Evolutionary conservation across 2,113 vertebrate genomes (phyloP).

Genomic region (Chaetops frenatus): DNA sequence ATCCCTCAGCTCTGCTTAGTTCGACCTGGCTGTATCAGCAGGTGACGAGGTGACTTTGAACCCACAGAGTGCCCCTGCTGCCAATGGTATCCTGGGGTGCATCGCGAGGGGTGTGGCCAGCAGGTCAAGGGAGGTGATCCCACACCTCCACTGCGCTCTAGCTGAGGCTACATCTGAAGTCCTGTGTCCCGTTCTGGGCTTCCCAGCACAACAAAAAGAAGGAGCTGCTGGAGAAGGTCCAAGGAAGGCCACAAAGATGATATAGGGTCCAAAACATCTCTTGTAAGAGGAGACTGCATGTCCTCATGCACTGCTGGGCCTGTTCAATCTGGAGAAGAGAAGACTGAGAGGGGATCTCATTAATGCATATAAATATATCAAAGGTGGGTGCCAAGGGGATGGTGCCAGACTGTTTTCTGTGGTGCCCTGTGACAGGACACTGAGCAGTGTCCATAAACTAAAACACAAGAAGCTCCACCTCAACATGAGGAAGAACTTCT

Average conservation of each 20-base stretch:
- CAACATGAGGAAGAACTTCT: neutral
- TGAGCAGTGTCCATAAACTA: neutral
- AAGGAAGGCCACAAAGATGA: neutral
- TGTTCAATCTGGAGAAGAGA: neutral
- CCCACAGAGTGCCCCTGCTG: accelerated
- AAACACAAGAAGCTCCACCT: neutral
- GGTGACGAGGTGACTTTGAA: neutral
- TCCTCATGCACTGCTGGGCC: neutral
- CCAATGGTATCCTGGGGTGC: accelerated
- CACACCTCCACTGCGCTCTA: too few species aligned
- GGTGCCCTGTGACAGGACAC: neutral
- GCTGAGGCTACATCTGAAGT: neutral
- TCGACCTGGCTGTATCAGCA: neutral
- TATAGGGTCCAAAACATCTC: accelerated
- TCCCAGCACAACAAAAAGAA: neutral
- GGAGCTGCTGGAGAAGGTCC: neutral
- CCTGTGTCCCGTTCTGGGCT: neutral
- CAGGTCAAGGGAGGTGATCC: neutral
- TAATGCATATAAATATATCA: neutral
- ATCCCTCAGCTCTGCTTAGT: neutral
- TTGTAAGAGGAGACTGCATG: neutral
- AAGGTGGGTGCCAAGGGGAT: neutral
- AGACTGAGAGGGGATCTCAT: neutral
- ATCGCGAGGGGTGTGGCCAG: too few species aligned
- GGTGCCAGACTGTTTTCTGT: neutral